A percentile compares a stretch with the other conserved stretches of the same genome.
Evolutionary conservation across 92 coral and sea anemone species (phyloP).

Genomic region (Pocillopora meandrina): DNA sequence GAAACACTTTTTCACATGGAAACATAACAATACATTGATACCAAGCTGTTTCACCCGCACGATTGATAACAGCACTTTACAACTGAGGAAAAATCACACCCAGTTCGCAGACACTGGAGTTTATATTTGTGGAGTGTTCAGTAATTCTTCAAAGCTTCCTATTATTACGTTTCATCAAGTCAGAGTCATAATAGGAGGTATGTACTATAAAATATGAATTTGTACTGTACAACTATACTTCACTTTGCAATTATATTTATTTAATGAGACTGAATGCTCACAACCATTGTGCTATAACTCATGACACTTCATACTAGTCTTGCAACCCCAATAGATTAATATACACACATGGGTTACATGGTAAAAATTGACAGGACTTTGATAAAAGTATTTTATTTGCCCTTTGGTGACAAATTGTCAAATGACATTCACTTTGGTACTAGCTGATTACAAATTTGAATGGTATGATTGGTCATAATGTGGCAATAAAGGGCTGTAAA

Average conservation of each 20-base stretch:
- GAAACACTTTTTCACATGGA: neutral
- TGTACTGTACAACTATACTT: neutral
- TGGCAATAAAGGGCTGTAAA: no score
- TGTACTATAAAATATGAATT: neutral
- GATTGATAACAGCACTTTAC: constrained; percentile 15
- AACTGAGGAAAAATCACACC: constrained; percentile 5
- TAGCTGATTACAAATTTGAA: no score
- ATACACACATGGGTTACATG: neutral
- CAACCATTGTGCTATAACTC: no score
- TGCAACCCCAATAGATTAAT: neutral
- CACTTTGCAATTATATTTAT: no score
- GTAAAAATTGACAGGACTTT: no score
- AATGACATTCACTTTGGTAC: no score
- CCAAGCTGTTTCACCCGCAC: neutral
- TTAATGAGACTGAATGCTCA: no score
- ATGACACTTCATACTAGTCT: neutral
- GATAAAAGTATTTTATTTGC: no score
- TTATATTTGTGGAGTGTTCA: constrained; percentile 10
- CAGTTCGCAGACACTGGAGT: constrained; percentile 17
- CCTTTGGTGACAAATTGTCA: no score
- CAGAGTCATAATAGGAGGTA: constrained; percentile 31
- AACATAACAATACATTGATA: neutral
- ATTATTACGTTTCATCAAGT: neutral
- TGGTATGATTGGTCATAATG: no score
- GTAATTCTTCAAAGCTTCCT: neutral